Evolutionary conservation across 2,888 invertebrate genomes (phyloP).

Genomic region (Lepidochitona cinerea): DNA sequence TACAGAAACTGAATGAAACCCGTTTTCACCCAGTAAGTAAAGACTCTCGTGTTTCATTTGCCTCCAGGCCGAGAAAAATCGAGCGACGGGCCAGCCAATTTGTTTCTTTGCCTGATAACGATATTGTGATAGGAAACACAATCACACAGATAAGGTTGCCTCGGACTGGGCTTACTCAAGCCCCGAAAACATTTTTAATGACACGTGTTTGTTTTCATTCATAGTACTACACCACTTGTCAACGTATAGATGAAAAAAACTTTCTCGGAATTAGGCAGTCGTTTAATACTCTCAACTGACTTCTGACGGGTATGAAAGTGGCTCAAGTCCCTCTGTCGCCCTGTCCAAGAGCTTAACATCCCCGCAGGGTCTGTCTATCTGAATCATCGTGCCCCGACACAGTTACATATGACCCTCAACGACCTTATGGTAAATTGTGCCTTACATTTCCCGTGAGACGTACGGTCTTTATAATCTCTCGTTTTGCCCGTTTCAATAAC

Average conservation of each 20-base stretch:
- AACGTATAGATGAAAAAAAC: background rate
- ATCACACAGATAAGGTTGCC: background rate
- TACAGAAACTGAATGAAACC: no score
- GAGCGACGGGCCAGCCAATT: no score
- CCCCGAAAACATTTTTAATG: background rate
- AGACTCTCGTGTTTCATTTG: no score
- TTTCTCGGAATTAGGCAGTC: background rate
- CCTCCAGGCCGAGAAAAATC: no score
- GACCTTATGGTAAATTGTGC: background rate
- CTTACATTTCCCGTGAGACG: background rate
- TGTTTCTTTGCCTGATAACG: no score
- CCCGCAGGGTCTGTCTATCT: background rate
- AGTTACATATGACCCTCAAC: background rate
- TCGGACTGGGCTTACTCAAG: background rate
- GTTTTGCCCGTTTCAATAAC: no score
- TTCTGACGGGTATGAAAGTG: background rate
- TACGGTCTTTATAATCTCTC: no score
- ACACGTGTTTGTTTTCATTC: slow-evolving; percentile 2
- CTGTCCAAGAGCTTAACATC: background rate
- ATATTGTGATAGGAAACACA: slow-evolving; percentile 6
- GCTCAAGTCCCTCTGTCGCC: background rate
- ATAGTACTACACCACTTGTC: background rate
- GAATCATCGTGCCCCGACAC: background rate
- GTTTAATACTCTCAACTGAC: background rate
- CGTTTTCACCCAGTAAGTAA: no score